Conservation (phyloP, 2,797 vertebrate species). For the Peromyscus eremicus region DNA sequence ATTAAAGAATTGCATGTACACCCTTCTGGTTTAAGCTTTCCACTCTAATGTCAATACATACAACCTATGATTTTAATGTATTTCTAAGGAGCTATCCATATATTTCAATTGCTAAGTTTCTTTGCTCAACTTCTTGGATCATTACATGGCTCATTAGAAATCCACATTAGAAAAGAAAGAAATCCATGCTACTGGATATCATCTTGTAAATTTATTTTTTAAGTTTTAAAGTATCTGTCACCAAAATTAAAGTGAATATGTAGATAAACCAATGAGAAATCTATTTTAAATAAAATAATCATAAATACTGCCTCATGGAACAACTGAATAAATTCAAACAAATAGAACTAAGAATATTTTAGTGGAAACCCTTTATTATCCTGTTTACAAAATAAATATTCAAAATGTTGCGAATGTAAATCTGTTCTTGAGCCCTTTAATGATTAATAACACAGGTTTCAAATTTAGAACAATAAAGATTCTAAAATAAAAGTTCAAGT, state of each 20-base stretch:
- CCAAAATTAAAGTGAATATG: not conserved
- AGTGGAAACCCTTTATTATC: not conserved
- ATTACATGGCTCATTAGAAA: slow-evolving; percentile 52
- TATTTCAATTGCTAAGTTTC: slow-evolving; percentile 52
- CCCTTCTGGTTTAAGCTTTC: slow-evolving; percentile 18
- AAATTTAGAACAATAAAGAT: slow-evolving; percentile 12
- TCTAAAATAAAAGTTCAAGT: not conserved
- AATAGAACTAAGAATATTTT: not conserved
- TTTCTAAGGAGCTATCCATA: slow-evolving; percentile 5
- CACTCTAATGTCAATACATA: slow-evolving; percentile 55
- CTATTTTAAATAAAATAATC: slow-evolving; percentile 34
- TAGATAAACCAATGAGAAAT: not conserved
- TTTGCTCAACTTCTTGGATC: slow-evolving; percentile 60
- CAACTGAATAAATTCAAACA: not conserved
- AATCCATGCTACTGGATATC: not conserved
- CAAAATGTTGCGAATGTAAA: not conserved
- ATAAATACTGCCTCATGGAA: not conserved
- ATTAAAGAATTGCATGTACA: slow-evolving; percentile 1
- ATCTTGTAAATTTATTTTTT: slow-evolving; percentile 50
- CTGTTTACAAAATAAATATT: slow-evolving; percentile 25
- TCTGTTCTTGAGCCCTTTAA: not conserved
- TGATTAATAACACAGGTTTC: not conserved
- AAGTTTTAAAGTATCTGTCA: slow-evolving; percentile 16
- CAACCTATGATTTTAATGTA: slow-evolving; percentile 59
- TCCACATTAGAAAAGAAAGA: slow-evolving; percentile 31